A percentile compares a stretch with the other conserved stretches of the same genome.
These are phyloP conservation scores for Orius laevigatus DNA, from an alignment of 1,140 invertebrate genomes.

Conservation along the genomic window DNA sequence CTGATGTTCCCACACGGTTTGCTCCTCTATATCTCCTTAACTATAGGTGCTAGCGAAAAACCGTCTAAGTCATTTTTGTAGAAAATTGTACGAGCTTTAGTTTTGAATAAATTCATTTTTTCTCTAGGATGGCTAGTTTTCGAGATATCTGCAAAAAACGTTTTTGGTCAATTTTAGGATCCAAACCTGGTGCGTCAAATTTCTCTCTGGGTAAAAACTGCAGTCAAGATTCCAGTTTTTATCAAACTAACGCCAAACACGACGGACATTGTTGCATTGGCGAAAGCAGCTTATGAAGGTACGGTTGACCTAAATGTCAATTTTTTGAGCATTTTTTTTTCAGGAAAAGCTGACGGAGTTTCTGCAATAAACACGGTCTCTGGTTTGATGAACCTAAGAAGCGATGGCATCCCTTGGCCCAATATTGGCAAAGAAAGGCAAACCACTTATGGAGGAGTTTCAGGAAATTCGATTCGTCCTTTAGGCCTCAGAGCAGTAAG, in stretches of 20 bases:
- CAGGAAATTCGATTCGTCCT: conserved; percentile 87
- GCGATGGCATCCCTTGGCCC: conserved; percentile 77
- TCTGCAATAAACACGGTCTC: conserved; percentile 95
- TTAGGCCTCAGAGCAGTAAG: conserved; percentile 82
- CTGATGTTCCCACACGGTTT: no score
- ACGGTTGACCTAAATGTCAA: conserved; percentile 10
- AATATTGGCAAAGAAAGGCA: conserved; percentile 59
- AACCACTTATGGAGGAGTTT: conserved; percentile 93
- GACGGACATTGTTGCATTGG: conserved; percentile 80
- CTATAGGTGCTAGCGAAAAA: no score
- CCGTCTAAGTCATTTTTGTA: no score
- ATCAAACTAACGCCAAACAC: conserved; percentile 96
- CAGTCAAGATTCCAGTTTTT: conserved; percentile 91
- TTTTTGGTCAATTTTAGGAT: conserved; percentile 37
- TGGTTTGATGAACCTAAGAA: conserved; percentile 75
- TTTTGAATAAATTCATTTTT: no score
- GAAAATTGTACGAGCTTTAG: neutral
- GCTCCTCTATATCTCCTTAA: no score
- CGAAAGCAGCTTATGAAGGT: conserved; percentile 79
- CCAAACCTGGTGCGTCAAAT: conserved; percentile 75
- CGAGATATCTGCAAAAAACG: no score
- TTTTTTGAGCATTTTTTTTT: neutral
- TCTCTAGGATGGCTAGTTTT: no score
- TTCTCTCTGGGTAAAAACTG: conserved; percentile 69
- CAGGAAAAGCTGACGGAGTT: conserved; percentile 81